A percentile compares a stretch with the other conserved stretches of the same genome.
These are phyloP conservation scores for Pelobates fuscus DNA, from an alignment of 2,113 vertebrate genomes.

Conservation along the genomic window DNA sequence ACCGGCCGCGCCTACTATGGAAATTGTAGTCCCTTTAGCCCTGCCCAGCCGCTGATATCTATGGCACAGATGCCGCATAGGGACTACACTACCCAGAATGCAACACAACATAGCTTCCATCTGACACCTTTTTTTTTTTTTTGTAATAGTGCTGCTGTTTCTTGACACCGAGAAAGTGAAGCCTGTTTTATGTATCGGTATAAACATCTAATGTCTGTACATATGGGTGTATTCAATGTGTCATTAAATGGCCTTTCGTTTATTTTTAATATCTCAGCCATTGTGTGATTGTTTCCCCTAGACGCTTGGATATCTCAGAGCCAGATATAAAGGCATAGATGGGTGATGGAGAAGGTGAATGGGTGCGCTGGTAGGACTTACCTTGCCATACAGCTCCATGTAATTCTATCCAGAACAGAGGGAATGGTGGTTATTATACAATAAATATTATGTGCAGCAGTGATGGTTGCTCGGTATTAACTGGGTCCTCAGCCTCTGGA, in stretches of 20 bases:
- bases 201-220: neutral
- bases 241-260: no score
- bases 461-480: neutral
- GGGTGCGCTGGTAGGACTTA: constrained; percentile 15
- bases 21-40: constrained; percentile 14
- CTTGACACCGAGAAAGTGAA: constrained; percentile 26
- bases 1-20: constrained; percentile 8
- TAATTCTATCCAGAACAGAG: neutral
- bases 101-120: constrained; percentile 14
- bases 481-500: constrained; percentile 7
- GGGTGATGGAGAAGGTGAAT: no score
- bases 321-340: no score
- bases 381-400: constrained; percentile 41
- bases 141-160: constrained; percentile 1
- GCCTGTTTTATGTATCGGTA: no score
- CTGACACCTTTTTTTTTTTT: constrained; percentile 19
- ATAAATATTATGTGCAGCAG: no score
- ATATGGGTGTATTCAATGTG: no score
- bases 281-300: neutral
- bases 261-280: no score
- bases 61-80: neutral
- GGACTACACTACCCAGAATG: constrained; percentile 44
- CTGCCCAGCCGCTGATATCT: neutral
- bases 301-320: neutral
- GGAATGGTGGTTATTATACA: neutral